These are phyloP conservation scores for Elgonia sp. DNA, from an alignment of 2,888 invertebrate genomes.

Conservation along the genomic window DNA sequence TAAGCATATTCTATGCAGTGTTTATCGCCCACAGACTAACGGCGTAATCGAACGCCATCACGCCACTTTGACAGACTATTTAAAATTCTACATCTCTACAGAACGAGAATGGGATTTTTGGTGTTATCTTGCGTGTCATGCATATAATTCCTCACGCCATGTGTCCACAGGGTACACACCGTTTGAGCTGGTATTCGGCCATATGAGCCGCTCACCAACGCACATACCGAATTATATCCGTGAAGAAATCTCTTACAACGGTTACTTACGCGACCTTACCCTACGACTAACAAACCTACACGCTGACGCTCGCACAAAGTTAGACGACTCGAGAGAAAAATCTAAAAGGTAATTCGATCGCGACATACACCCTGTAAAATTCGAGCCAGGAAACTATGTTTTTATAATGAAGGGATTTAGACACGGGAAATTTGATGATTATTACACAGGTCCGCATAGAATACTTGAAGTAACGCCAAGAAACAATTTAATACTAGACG, in stretches of 20 bases:
- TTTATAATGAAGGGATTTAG: not conserved
- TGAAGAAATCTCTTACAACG: not conserved
- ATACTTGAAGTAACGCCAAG: not conserved
- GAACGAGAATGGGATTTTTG: not conserved
- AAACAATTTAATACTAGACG: not conserved
- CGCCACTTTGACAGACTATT: not conserved
- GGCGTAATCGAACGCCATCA: no score
- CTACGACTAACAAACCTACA: not conserved
- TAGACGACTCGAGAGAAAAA: not conserved
- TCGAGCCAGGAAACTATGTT: not conserved
- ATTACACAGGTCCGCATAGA: not conserved
- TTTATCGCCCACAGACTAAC: no score
- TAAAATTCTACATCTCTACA: not conserved
- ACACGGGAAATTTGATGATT: not conserved
- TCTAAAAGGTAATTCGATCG: not conserved
- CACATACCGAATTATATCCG: not conserved
- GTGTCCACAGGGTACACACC: not conserved
- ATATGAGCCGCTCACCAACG: not conserved
- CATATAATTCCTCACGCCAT: not conserved
- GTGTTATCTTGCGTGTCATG: not conserved
- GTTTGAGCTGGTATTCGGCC: not conserved
- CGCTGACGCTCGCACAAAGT: not conserved
- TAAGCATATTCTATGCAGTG: no score
- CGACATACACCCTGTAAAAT: not conserved
- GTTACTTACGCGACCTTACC: not conserved